Percentiles rank a stretch among this genome's conserved stretches.
phyloP scores from a whole-genome alignment of 2,113 vertebrate species.

The Chloropsis cyanopogon region DNA sequence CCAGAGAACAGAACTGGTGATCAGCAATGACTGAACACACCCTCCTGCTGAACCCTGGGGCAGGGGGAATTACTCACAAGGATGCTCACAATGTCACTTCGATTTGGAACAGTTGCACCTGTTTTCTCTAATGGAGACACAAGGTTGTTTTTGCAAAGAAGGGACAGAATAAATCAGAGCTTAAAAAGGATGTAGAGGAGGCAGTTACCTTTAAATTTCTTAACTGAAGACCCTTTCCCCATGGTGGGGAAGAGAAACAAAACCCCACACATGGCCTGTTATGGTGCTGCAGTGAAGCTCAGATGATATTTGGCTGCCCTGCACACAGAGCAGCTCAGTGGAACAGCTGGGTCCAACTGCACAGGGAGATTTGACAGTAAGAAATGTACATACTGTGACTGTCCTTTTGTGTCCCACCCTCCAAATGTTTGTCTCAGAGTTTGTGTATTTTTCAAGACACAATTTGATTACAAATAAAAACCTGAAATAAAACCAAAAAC shows the following conservation, averaged over 20 bases:
- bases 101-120: background rate
- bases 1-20: background rate
- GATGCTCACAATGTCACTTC: accelerated
- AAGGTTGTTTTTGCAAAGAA: background rate
- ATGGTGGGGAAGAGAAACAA: background rate
- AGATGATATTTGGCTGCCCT: background rate
- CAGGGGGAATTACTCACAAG: background rate
- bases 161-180: background rate
- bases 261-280: accelerated
- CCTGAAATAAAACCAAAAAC: background rate
- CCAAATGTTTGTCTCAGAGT: background rate
- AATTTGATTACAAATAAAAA: background rate
- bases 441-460: background rate
- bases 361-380: background rate
- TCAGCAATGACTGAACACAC: accelerated
- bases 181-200: background rate
- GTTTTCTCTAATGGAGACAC: background rate
- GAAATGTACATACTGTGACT: background rate
- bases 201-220: background rate
- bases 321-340: background rate
- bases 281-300: background rate
- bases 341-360: background rate
- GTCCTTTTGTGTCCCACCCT: background rate
- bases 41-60: background rate
- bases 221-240: background rate